Conservation (phyloP, 2,113 vertebrate species). For the Archocentrus centrarchus region DNA sequence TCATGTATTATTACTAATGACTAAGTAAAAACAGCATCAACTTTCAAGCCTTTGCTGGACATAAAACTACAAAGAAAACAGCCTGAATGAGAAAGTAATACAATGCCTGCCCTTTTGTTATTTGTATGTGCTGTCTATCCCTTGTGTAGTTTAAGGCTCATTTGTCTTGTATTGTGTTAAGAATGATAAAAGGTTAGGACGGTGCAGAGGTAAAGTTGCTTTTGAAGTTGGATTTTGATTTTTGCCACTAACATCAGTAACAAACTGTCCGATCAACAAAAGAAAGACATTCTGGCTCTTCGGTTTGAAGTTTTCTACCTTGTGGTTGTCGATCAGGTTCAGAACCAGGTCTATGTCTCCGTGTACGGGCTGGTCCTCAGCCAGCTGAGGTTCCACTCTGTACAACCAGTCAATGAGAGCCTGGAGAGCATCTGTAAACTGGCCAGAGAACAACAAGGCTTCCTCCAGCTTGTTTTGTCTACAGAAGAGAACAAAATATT, state of each 20-base stretch:
- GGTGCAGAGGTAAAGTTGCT: slow-evolving; percentile 2
- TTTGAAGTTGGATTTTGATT: slow-evolving; percentile 7
- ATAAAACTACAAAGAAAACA: not conserved
- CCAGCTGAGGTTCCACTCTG: slow-evolving; percentile 94
- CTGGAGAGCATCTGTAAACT: slow-evolving; percentile 97
- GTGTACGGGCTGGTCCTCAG: slow-evolving; percentile 97
- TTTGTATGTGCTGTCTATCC: not conserved
- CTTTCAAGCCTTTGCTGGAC: not conserved
- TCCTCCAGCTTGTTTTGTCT: slow-evolving; percentile 99
- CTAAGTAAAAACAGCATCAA: not conserved
- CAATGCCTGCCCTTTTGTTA: not conserved
- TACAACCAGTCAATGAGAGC: slow-evolving; percentile 99
- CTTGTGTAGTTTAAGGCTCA: not conserved
- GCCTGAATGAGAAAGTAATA: not conserved
- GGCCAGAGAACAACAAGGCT: slow-evolving; percentile 95
- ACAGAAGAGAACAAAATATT: slow-evolving; percentile 13
- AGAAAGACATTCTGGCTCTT: not conserved
- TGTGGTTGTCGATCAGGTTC: slow-evolving; percentile 97
- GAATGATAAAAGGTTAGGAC: slow-evolving; percentile 15
- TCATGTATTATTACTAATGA: not conserved
- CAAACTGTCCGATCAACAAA: not conserved
- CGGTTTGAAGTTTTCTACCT: slow-evolving; percentile 81
- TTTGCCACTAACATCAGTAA: not conserved
- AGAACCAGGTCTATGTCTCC: slow-evolving; percentile 98
- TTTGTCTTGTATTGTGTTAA: slow-evolving; percentile 28